A percentile compares a stretch with the other conserved stretches of the same genome.
These are phyloP conservation scores for Toxotes lorentzi DNA, from an alignment of 2,797 vertebrate species.

Conservation along the genomic window DNA sequence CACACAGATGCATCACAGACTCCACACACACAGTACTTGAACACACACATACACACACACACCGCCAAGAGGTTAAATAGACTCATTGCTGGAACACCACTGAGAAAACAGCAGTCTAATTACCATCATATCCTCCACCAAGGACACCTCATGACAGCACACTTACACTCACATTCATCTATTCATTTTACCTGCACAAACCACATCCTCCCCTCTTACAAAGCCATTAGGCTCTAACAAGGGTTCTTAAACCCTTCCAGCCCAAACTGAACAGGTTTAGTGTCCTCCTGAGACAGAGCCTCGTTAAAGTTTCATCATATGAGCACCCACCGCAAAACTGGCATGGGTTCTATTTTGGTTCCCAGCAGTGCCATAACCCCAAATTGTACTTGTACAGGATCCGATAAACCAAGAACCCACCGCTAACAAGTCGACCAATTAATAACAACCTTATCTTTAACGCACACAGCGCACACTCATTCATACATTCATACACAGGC, in stretches of 20 bases:
- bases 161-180: slow-evolving; percentile 56
- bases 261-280: slow-evolving; percentile 60
- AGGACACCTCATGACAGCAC: slow-evolving; percentile 64
- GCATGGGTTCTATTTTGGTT: slow-evolving; percentile 20
- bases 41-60: slow-evolving; percentile 12
- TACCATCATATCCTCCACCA: slow-evolving; percentile 72
- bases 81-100: slow-evolving; percentile 51
- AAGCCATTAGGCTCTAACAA: slow-evolving; percentile 71
- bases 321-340: slow-evolving; percentile 37
- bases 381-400: slow-evolving; percentile 30
- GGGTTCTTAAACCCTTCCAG: slow-evolving; percentile 63
- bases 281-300: slow-evolving; percentile 55
- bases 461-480: background rate
- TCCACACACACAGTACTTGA: background rate
- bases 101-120: slow-evolving; percentile 73
- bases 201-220: slow-evolving; percentile 60
- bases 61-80: slow-evolving; percentile 57
- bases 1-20: slow-evolving; percentile 8
- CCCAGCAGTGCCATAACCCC: slow-evolving; percentile 38
- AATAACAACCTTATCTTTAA: slow-evolving; percentile 37
- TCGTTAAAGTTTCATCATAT: slow-evolving; percentile 53
- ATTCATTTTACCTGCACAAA: slow-evolving; percentile 66
- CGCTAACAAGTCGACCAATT: slow-evolving; percentile 43
- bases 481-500: slow-evolving; percentile 14
- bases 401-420: slow-evolving; percentile 39